Conservation (phyloP, 1,140 invertebrate genomes). For the Himalopsyche phryganea region DNA sequence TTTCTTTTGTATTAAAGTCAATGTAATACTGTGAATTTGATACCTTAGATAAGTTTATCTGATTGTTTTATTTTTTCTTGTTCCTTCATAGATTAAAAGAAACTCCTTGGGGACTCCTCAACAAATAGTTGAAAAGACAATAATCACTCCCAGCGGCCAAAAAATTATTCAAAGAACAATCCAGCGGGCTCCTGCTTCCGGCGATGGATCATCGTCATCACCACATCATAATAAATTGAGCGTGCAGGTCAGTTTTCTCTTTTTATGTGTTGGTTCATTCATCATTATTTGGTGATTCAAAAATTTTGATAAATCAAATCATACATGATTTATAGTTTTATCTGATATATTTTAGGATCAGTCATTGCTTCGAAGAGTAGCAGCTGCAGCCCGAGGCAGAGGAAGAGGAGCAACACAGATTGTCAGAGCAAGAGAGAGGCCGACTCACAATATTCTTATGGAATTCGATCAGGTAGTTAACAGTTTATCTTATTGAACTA, state of each 20-base stretch:
- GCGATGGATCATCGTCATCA: constrained; percentile 41
- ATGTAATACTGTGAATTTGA: too few species aligned
- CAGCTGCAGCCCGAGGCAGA: constrained; percentile 21
- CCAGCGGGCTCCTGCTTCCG: constrained; percentile 37
- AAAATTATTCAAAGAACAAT: constrained; percentile 51
- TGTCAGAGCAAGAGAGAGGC: constrained; percentile 1
- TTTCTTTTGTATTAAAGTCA: too few species aligned
- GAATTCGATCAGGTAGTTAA: constrained; percentile 19
- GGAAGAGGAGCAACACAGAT: constrained; percentile 16
- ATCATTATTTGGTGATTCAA: too few species aligned
- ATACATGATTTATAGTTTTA: too few species aligned
- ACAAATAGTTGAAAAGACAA: constrained; percentile 50
- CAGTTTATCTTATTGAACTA: too few species aligned
- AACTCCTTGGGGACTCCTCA: constrained; percentile 33
- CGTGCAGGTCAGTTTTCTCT: constrained; percentile 39
- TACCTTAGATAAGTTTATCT: too few species aligned
- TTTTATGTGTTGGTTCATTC: too few species aligned
- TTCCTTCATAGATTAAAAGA: constrained; percentile 20
- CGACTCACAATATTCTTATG: neutral
- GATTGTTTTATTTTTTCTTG: too few species aligned
- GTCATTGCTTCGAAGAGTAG: constrained; percentile 24
- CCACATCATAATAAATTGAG: constrained; percentile 47
- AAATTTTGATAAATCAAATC: too few species aligned
- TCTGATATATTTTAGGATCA: too few species aligned
- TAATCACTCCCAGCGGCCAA: constrained; percentile 51